Evolutionary conservation across 2,113 vertebrate species (phyloP), one percentile per base, ranked within the genome.

Genomic region (Oriolus oriolus): DNA sequence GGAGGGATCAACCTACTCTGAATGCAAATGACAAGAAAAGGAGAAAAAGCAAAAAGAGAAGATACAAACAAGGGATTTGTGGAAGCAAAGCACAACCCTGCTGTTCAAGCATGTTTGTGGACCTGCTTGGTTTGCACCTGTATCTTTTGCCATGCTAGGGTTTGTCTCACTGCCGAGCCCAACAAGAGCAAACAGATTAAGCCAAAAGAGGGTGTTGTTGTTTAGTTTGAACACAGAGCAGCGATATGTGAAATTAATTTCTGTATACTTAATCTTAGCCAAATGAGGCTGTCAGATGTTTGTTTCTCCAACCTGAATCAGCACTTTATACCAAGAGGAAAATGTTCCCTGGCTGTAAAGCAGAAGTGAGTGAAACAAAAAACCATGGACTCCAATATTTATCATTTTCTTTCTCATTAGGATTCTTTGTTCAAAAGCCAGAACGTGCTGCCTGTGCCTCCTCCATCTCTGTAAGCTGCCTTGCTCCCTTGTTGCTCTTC

Each of bases 261-360:
- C 89, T 90, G 71, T 89, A 60, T 66, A 91, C 83, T 96, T 97
- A 93, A 97, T 97, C 96, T 97, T 95, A 95, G 73, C 95, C 95
- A 97, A 96, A 96, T 95, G 86, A 96, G 86, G 71, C 44, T 97
- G 96, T 97, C 96, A 97, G 70, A 84, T 88, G 27, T 85, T 96
- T 92, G 35, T 86, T 97, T 88, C 87, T 93, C 64, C 82, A 93
- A 84, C 74, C 66, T 96, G 91, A 92, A 89, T 95, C 91, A 97
- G 95, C 89, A 89, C 64, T 97, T 97, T 93, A 76, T 63, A 95
- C 74, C 57, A 75, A 45, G 19, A 90, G 22, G 87, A 93, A 96
- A 95, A 84, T 71, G 16, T 65, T 96, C 84, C 45, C 42, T 20
- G 28, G 17, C 30, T 80, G 54, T 78, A 83, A 86, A 83, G 73